These are phyloP conservation scores for Ceratosolen solmsi DNA, from an alignment of 1,140 invertebrate genomes.

Conservation along the genomic window DNA sequence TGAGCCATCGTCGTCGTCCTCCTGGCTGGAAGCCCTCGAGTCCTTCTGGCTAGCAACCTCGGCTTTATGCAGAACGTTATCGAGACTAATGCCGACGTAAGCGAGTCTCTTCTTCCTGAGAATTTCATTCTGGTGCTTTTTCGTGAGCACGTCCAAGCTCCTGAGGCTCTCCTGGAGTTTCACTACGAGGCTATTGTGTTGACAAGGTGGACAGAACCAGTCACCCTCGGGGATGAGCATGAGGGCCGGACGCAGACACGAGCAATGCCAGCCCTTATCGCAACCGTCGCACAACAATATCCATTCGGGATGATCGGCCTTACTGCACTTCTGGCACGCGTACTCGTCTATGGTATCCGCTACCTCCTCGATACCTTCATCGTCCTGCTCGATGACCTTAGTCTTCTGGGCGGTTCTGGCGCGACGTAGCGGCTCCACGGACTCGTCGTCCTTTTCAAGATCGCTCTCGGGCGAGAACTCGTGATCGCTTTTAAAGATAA, in stretches of 20 bases:
- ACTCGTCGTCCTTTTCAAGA: slow-evolving; percentile 76
- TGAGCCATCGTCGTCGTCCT: slow-evolving; percentile 63
- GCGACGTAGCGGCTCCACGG: slow-evolving; percentile 76
- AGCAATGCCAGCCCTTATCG: slow-evolving; percentile 95
- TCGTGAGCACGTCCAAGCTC: slow-evolving; percentile 77
- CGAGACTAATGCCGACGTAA: slow-evolving; percentile 84
- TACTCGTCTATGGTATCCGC: slow-evolving; percentile 78
- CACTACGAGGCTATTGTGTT: slow-evolving; percentile 85
- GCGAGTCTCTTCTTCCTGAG: slow-evolving; percentile 82
- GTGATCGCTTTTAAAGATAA: slow-evolving; percentile 88
- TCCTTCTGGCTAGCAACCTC: slow-evolving; percentile 55
- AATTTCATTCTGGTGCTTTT: slow-evolving; percentile 80
- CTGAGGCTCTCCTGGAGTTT: slow-evolving; percentile 78
- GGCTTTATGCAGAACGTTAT: slow-evolving; percentile 79
- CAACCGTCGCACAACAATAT: slow-evolving; percentile 95
- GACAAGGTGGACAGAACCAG: slow-evolving; percentile 97
- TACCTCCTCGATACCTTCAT: slow-evolving; percentile 68
- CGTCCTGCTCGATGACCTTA: slow-evolving; percentile 18
- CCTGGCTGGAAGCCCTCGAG: slow-evolving; percentile 61
- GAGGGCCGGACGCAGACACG: slow-evolving; percentile 91
- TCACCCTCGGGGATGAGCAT: slow-evolving; percentile 96
- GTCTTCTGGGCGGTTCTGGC: slow-evolving; percentile 80
- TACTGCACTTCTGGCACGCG: slow-evolving; percentile 89
- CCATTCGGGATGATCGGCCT: slow-evolving; percentile 95
- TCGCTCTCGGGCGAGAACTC: slow-evolving; percentile 90